Conservation (phyloP, 2,888 invertebrate genomes). For the Psylliodes chrysocephalus region DNA sequence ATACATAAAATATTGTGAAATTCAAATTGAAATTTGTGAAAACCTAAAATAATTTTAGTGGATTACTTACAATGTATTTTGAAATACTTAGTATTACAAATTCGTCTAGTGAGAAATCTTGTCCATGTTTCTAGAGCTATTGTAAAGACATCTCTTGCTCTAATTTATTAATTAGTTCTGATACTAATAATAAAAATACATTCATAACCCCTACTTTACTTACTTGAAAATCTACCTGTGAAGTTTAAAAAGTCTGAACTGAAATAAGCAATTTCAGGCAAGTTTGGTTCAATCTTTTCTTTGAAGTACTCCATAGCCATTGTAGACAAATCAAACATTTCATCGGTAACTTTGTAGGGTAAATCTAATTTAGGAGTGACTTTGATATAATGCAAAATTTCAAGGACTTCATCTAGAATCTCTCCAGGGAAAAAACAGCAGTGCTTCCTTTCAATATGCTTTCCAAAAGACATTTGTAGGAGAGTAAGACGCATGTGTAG, state of each 20-base stretch:
- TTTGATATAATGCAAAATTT: slow-evolving; percentile 85
- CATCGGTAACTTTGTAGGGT: slow-evolving; percentile 93
- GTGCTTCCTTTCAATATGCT: slow-evolving; percentile 92
- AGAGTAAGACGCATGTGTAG: slow-evolving; percentile 91
- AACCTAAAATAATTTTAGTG: no score
- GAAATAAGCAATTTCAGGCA: slow-evolving; percentile 90
- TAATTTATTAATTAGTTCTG: no score
- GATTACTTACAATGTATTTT: no score
- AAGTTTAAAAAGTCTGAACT: slow-evolving; percentile 86
- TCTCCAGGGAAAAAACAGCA: slow-evolving; percentile 96
- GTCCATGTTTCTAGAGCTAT: no score
- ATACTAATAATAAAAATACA: no score
- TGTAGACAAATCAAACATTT: slow-evolving; percentile 92
- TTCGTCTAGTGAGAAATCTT: no score
- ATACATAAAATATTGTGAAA: no score
- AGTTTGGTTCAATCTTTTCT: slow-evolving; percentile 89
- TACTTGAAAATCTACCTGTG: slow-evolving; percentile 69
- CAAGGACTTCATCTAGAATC: slow-evolving; percentile 91
- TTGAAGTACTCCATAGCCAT: slow-evolving; percentile 99
- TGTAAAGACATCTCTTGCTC: no score
- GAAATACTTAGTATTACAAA: no score
- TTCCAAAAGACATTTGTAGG: slow-evolving; percentile 93
- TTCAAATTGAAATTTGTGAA: no score
- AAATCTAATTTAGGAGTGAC: slow-evolving; percentile 81
- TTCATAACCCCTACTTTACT: no score